A percentile compares a stretch with the other conserved stretches of the same genome.
These are phyloP conservation scores for Pluvianellus socialis DNA, from an alignment of 2,113 vertebrate genomes.

Conservation along the genomic window DNA sequence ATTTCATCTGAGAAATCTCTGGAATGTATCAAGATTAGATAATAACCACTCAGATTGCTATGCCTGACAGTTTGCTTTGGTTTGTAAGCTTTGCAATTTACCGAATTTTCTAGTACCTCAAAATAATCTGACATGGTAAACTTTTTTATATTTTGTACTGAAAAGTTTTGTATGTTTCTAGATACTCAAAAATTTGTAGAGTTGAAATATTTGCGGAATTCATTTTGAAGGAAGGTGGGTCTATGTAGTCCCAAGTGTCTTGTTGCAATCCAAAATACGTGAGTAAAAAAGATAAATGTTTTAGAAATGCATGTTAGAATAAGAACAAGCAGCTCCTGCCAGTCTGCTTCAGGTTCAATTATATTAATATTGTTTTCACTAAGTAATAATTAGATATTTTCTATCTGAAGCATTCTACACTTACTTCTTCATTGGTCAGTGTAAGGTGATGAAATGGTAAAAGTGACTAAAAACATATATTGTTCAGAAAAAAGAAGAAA, in stretches of 20 bases:
- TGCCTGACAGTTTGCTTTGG: background rate
- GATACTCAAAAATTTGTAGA: background rate
- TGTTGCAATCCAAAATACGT: background rate
- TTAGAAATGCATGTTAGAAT: background rate
- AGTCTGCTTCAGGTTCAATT: background rate
- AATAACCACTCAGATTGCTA: background rate
- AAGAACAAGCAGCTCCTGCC: background rate
- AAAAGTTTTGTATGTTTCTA: background rate
- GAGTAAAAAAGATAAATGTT: background rate
- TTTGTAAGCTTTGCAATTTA: background rate
- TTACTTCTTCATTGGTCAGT: rapidly evolving
- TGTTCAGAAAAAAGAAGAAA: background rate
- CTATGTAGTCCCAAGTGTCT: background rate
- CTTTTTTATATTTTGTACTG: background rate
- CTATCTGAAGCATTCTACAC: background rate
- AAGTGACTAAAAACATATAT: background rate
- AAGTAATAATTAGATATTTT: background rate
- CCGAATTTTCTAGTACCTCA: background rate
- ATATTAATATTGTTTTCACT: background rate
- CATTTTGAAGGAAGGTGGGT: background rate
- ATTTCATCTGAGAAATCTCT: background rate
- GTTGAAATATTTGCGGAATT: background rate
- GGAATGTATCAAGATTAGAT: background rate
- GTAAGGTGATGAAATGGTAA: background rate
- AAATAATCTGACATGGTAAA: background rate